Conservation (phyloP, 2,888 invertebrate genomes). For the Pachliopta kotzebuea region DNA sequence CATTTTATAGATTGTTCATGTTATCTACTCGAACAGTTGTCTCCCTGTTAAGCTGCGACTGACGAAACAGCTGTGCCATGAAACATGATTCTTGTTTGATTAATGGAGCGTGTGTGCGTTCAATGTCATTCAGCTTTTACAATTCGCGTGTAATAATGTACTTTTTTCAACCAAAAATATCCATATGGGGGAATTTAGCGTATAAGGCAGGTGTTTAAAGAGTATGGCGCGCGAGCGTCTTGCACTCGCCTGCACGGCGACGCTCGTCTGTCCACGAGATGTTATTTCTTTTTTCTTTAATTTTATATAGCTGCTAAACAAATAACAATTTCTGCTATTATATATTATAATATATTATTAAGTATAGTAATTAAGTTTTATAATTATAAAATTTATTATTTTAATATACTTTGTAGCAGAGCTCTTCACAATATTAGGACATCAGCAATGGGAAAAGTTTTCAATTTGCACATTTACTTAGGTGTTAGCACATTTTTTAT, state of each 20-base stretch:
- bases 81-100: conserved; percentile 65
- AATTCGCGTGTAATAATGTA: conserved; percentile 10
- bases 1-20: conserved; percentile 30
- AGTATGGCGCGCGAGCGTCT: conserved; percentile 25
- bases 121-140: conserved; percentile 8
- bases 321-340: not conserved
- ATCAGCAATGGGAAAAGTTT: not conserved
- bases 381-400: too few species aligned
- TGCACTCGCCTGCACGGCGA: conserved; percentile 11
- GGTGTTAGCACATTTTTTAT: not conserved
- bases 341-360: not conserved
- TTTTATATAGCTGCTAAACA: not conserved
- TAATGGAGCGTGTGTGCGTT: conserved; percentile 61
- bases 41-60: conserved; percentile 52
- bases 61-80: conserved; percentile 67
- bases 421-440: not conserved
- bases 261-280: conserved; percentile 35
- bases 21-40: conserved; percentile 41
- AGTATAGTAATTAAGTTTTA: not conserved
- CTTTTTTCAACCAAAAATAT: conserved; percentile 38
- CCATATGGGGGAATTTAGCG: not conserved
- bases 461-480: not conserved
- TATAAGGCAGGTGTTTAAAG: conserved; percentile 18
- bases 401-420: not conserved
- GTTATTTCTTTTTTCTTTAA: not conserved